Percentiles rank a stretch among this genome's conserved stretches.
These are phyloP conservation scores for Psettodes erumei DNA, from an alignment of 2,113 vertebrate species.

Conservation along the genomic window DNA sequence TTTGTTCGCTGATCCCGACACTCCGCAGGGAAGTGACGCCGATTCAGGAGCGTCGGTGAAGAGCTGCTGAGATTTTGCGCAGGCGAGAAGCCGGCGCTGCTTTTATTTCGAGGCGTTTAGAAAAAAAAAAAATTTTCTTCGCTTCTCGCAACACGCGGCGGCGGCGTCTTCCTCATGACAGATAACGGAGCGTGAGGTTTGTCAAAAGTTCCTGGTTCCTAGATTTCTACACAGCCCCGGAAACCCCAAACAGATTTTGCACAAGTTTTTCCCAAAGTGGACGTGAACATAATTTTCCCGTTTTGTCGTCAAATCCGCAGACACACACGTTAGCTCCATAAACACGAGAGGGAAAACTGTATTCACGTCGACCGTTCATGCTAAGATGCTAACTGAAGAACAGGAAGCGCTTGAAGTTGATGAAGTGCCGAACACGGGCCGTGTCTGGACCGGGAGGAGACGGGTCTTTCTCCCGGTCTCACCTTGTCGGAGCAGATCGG, in stretches of 20 bases:
- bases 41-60: neutral
- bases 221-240: neutral
- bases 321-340: neutral
- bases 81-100: constrained; percentile 9
- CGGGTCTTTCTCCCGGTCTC: neutral
- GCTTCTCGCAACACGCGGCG: no score
- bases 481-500: no score
- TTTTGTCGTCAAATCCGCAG: neutral
- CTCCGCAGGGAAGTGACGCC: no score
- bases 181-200: neutral
- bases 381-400: neutral
- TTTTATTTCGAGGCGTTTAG: constrained; percentile 54
- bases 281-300: neutral
- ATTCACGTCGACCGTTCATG: neutral
- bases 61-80: constrained; percentile 23
- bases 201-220: neutral
- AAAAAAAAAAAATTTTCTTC: no score
- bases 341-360: neutral
- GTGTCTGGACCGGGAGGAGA: constrained; percentile 2
- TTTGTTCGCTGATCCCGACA: no score
- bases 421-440: neutral
- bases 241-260: neutral
- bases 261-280: neutral
- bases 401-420: neutral
- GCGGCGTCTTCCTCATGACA: neutral